Percentiles rank a stretch among this genome's conserved stretches.
These are phyloP conservation scores for Pachycephala philippinensis DNA, from an alignment of 2,113 vertebrate genomes.

Conservation along the genomic window DNA sequence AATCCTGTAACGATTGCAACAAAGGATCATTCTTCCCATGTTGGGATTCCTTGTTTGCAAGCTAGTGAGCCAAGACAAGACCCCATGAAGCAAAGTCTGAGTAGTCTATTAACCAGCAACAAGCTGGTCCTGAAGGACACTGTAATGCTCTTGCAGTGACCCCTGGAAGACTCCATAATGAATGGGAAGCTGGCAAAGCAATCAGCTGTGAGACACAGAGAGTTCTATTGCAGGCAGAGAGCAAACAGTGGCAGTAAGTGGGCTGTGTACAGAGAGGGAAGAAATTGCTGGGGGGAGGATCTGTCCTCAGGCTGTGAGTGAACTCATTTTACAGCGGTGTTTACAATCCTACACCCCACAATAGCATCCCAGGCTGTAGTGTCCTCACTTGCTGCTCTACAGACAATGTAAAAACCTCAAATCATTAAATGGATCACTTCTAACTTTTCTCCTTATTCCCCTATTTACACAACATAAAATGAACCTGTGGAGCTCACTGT, in stretches of 20 bases:
- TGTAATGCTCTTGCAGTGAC: not conserved
- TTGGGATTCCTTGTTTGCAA: not conserved
- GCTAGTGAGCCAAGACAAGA: not conserved
- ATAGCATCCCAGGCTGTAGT: not conserved
- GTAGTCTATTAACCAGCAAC: slow-evolving; percentile 1
- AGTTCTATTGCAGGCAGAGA: not conserved
- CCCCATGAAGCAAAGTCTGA: not conserved
- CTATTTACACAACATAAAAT: not conserved
- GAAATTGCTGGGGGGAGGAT: not conserved
- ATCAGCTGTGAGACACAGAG: not conserved
- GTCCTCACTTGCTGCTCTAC: not conserved
- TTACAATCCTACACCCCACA: not conserved
- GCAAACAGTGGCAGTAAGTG: not conserved
- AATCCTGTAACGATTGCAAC: not conserved
- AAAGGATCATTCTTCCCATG: not conserved
- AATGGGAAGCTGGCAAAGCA: not conserved
- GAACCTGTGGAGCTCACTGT: not conserved
- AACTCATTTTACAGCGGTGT: not conserved
- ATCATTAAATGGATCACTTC: not conserved
- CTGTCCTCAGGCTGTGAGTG: not conserved
- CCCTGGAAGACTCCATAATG: not conserved
- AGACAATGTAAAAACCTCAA: not conserved
- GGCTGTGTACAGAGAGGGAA: not conserved
- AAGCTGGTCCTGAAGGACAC: not conserved
- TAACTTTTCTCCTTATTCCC: not conserved